Percentiles rank a stretch among this genome's conserved stretches.
These are phyloP conservation scores for Drosophila anceps DNA, from an alignment of 2,888 invertebrate genomes.

Conservation along the genomic window DNA sequence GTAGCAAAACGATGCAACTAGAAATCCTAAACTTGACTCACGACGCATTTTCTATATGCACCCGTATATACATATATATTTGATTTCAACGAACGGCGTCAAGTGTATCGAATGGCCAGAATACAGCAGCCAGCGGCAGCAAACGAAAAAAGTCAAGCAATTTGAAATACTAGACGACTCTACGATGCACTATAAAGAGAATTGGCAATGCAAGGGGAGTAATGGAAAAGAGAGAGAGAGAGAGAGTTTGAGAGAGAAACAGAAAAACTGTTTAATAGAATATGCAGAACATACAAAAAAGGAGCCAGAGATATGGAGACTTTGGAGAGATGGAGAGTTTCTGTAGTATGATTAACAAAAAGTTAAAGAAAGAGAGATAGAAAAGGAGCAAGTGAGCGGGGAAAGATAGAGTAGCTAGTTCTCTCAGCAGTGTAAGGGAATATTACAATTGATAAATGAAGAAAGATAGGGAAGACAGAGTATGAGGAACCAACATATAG, in stretches of 20 bases:
- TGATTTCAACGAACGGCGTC: slow-evolving; percentile 68
- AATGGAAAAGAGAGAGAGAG: no score
- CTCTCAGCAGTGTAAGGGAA: no score
- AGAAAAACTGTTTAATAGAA: neutral
- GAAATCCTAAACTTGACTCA: slow-evolving; percentile 82
- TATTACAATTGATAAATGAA: no score
- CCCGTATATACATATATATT: slow-evolving; percentile 71
- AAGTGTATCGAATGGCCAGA: slow-evolving; percentile 78
- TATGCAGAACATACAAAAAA: no score
- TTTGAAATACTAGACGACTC: slow-evolving; percentile 11
- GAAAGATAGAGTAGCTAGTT: no score
- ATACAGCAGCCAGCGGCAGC: slow-evolving; percentile 13
- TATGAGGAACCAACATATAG: no score
- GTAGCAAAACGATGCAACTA: slow-evolving; percentile 53
- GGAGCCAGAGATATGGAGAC: neutral
- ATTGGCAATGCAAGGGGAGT: neutral
- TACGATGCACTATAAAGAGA: slow-evolving; percentile 18
- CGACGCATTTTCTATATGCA: slow-evolving; percentile 77
- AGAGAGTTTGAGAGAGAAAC: neutral
- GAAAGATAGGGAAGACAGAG: no score
- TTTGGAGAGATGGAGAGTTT: no score
- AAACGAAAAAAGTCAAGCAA: neutral
- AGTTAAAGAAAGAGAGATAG: neutral
- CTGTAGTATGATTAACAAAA: neutral
- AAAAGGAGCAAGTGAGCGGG: no score